Evolutionary conservation across 2,888 invertebrate genomes (phyloP).

Genomic region (Orthosia cruda): DNA sequence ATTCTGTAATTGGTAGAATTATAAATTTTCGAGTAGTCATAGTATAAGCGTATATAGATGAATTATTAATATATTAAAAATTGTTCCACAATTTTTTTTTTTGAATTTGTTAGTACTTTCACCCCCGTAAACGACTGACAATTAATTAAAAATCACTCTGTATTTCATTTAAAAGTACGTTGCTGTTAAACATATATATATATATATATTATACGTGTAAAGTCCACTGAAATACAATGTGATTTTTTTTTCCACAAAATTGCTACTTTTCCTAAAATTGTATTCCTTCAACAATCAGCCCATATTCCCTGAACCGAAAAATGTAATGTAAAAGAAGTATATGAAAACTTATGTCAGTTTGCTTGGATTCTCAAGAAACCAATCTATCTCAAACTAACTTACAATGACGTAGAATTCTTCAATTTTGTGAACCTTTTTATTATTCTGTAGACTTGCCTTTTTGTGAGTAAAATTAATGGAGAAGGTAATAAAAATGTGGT

Average conservation of each 20-base stretch:
- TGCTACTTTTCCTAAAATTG: not conserved
- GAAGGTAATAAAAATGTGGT: not conserved
- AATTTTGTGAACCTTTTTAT: slow-evolving; percentile 28
- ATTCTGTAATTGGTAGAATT: not conserved
- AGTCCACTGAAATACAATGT: too few relatives aligned
- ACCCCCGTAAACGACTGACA: too few relatives aligned
- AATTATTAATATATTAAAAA: too few relatives aligned
- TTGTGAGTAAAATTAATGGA: not conserved
- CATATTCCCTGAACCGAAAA: slow-evolving; percentile 21
- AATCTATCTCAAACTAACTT: slow-evolving; percentile 52
- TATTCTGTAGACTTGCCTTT: not conserved
- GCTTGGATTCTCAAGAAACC: slow-evolving; percentile 40
- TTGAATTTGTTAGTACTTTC: too few relatives aligned
- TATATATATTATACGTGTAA: too few relatives aligned
- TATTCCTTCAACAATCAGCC: not conserved
- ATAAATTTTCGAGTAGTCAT: not conserved
- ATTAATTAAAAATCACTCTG: too few relatives aligned
- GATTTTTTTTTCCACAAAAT: too few relatives aligned
- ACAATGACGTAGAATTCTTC: slow-evolving; percentile 38
- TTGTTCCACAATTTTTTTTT: too few relatives aligned
- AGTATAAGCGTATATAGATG: not conserved
- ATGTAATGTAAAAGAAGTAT: slow-evolving; percentile 39
- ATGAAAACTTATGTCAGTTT: slow-evolving; percentile 45
- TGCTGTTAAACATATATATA: too few relatives aligned
- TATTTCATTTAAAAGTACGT: too few relatives aligned